A percentile compares a stretch with the other conserved stretches of the same genome.
Evolutionary conservation across 2,888 invertebrate species (phyloP).

Genomic region (Volucella zonaria): DNA sequence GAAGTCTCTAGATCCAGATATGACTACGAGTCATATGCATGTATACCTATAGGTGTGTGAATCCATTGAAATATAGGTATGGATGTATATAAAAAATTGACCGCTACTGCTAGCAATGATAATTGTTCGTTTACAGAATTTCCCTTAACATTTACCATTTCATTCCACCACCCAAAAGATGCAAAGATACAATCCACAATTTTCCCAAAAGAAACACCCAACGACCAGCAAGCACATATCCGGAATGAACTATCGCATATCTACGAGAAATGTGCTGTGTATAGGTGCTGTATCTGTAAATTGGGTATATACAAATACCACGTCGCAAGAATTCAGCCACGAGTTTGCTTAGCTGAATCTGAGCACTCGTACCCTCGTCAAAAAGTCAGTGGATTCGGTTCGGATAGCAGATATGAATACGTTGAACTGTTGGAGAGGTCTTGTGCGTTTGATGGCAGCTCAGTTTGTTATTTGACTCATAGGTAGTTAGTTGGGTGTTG

Average conservation of each 20-base stretch:
- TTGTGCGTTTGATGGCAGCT: constrained; percentile 66
- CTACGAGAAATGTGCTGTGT: constrained; percentile 21
- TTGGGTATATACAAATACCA: constrained; percentile 30
- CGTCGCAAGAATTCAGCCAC: constrained; percentile 57
- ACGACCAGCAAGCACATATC: constrained; percentile 27
- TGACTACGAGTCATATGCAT: background rate
- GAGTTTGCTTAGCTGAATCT: constrained; percentile 61
- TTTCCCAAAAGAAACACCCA: constrained; percentile 25
- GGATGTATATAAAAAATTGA: constrained; percentile 56
- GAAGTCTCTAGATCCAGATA: no score
- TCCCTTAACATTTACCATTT: constrained; percentile 49
- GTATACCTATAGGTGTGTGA: background rate
- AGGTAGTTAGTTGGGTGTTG: constrained; percentile 56
- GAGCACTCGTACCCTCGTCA: constrained; percentile 57
- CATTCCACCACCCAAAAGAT: constrained; percentile 61
- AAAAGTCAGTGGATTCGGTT: constrained; percentile 8
- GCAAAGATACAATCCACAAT: constrained; percentile 68
- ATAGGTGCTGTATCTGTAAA: constrained; percentile 62
- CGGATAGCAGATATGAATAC: constrained; percentile 14
- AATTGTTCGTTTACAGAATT: constrained; percentile 44
- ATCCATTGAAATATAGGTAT: constrained; percentile 34
- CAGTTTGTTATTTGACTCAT: constrained; percentile 70
- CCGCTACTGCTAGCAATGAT: constrained; percentile 24
- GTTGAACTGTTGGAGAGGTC: constrained; percentile 68
- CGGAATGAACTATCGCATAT: constrained; percentile 41